Evolutionary conservation across 30 jellyfish, hydroid and myxozoan genomes (phyloP).

Genomic region (Haliclystus octoradiatus): DNA sequence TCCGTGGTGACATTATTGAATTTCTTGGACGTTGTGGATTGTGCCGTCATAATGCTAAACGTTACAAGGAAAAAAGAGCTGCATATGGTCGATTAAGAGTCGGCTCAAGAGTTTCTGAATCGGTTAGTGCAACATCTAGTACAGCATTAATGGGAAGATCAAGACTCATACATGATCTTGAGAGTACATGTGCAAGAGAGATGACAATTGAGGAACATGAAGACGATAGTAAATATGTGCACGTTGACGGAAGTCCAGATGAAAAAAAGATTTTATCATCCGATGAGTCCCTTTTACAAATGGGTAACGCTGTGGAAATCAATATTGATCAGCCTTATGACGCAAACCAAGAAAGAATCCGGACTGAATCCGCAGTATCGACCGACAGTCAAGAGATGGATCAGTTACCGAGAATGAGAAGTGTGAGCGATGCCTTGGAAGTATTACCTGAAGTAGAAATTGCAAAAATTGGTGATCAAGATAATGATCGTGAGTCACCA

Average conservation of each 20-base stretch:
- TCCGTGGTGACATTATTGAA: conserved; percentile 64
- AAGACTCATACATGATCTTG: conserved; percentile 29
- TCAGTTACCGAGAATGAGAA: conserved; percentile 26
- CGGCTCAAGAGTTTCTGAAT: conserved; percentile 71
- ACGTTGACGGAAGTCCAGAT: conserved; percentile 14
- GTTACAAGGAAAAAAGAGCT: conserved; percentile 13
- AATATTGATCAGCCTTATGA: conserved; percentile 11
- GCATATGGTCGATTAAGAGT: conserved; percentile 25
- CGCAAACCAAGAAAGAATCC: conserved; percentile 13
- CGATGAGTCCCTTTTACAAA: conserved; percentile 8
- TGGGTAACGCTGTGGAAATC: conserved; percentile 24
- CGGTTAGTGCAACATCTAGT: conserved; percentile 26
- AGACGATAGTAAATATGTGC: conserved; percentile 16
- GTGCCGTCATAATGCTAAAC: conserved; percentile 5
- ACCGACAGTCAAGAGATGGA: conserved; percentile 18
- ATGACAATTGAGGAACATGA: conserved; percentile 19
- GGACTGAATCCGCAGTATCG: conserved; percentile 6
- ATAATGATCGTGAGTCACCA: conserved; percentile 34
- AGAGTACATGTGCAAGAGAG: conserved; percentile 3
- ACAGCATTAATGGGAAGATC: conserved; percentile 35
- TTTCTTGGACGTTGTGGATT: conserved; percentile 35
- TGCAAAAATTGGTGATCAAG: conserved; percentile 37
- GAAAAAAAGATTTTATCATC: background rate
- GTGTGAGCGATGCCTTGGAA: conserved; percentile 50
- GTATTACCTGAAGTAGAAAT: conserved; percentile 14